Evolutionary conservation across 2,888 invertebrate species (phyloP), one percentile per base, ranked within the genome.

Genomic region (Melanostoma scalare): DNA sequence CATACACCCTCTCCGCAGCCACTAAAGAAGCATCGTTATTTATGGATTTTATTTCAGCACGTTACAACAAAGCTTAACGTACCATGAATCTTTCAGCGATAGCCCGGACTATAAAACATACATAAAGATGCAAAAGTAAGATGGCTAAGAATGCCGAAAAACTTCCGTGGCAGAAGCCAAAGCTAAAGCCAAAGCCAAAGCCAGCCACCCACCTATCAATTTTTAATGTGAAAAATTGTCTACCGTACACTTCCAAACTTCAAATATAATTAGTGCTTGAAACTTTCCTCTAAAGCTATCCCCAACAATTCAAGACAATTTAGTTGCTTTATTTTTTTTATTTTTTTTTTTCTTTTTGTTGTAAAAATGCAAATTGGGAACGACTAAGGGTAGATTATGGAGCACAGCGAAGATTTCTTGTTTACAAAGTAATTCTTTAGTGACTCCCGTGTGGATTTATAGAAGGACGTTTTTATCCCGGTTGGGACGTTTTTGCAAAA

Each of bases 11-110:
- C 48, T 30, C 4, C 30, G 61, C 31, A 35, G 46, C 30, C 20
- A 48, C 36, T 31, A 4, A 56, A 69, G 58, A 48, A 38, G 38
- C 58, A 69, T 58, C 69, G 48, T 69, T 69, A 58, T 69, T 69
- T 46, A 69, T 50, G 48, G 56, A 58, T 56, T 69, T 69, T 69
- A 69, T 58, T 56, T 58, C 58, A 40, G 48, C 69, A 69, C 69
- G 69, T 69, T 58, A 69, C 58, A 58, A 50, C 69, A 38, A 58
- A 58, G 69, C 38, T 53, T 61, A 61, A 48, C 48, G 61, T 20
- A 36, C 36, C 61, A 61, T 61, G 61, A 61, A 61, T 61, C 61
- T 61, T 61, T 61, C 36, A 61, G 61, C 48, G 46, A 61, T 61
- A 61, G 61, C 61, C 6, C 30, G 46, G 48, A 48, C 33, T 61